A percentile compares a stretch with the other conserved stretches of the same genome.
phyloP scores from a whole-genome alignment of 2,797 vertebrate species.

The Centroberyx gerrardi region DNA sequence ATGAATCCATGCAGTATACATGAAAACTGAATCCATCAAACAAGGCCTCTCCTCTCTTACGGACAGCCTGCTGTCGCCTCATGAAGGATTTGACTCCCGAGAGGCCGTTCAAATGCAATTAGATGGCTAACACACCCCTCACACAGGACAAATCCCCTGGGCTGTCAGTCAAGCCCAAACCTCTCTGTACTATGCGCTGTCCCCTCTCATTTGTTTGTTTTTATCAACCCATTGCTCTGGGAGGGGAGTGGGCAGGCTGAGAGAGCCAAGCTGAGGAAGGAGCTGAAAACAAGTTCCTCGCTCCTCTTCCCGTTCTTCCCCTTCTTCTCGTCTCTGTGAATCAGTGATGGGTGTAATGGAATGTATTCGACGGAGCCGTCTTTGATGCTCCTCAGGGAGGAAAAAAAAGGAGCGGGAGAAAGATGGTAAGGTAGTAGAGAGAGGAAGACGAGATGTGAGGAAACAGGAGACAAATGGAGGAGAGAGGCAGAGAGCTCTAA shows the following conservation, averaged over 20 bases:
- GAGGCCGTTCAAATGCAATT: slow-evolving; percentile 69
- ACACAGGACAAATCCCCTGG: slow-evolving; percentile 55
- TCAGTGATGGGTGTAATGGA: slow-evolving; percentile 80
- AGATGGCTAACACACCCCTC: slow-evolving; percentile 59
- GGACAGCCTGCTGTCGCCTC: slow-evolving; percentile 26
- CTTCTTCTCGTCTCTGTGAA: slow-evolving; percentile 50
- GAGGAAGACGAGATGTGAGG: slow-evolving; percentile 30
- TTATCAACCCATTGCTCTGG: slow-evolving; percentile 62
- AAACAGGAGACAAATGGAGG: slow-evolving; percentile 41
- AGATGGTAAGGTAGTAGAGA: slow-evolving; percentile 36
- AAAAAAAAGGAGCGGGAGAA: slow-evolving; percentile 50
- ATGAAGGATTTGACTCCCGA: slow-evolving; percentile 55
- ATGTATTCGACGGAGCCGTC: slow-evolving; percentile 63
- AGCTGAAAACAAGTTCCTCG: slow-evolving; percentile 50
- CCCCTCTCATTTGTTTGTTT: slow-evolving; percentile 72
- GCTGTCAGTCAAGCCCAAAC: slow-evolving; percentile 69
- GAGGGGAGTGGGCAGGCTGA: slow-evolving; percentile 33
- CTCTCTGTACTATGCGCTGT: slow-evolving; percentile 40
- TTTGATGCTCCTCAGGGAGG: slow-evolving; percentile 58
- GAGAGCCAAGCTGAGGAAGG: slow-evolving; percentile 40
- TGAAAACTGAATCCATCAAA: slow-evolving; percentile 44
- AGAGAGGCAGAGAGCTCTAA: neutral
- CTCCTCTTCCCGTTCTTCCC: slow-evolving; percentile 38
- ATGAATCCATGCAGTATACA: slow-evolving; percentile 38
- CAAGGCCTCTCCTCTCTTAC: slow-evolving; percentile 22